Percentiles rank a stretch among this genome's conserved stretches.
These are phyloP conservation scores for Tiaroga cobitis DNA, from an alignment of 2,797 vertebrate genomes.

Conservation along the genomic window DNA sequence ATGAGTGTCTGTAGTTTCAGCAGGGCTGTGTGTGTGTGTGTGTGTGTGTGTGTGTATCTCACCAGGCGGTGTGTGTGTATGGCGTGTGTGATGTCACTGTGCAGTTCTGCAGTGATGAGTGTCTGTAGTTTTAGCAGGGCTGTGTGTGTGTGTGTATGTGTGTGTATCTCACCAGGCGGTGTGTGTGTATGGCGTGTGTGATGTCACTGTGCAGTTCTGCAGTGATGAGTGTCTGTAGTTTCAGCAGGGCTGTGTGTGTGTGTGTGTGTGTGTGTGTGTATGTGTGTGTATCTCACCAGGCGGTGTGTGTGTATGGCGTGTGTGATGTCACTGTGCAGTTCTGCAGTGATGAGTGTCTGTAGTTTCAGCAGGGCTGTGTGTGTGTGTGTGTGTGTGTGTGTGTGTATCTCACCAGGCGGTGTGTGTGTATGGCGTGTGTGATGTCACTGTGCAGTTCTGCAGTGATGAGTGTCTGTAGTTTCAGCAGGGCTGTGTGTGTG, in stretches of 20 bases:
- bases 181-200: constrained; percentile 80
- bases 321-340: constrained; percentile 75
- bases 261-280: too few relatives aligned
- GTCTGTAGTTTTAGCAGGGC: constrained; percentile 82
- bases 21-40: constrained; percentile 78
- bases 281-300: constrained; percentile 69
- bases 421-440: constrained; percentile 80
- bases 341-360: constrained; percentile 83
- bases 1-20: constrained; percentile 83
- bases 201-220: constrained; percentile 78
- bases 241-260: constrained; percentile 79
- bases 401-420: constrained; percentile 74
- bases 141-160: constrained; percentile 67
- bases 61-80: constrained; percentile 83
- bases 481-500: constrained; percentile 79
- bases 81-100: constrained; percentile 74
- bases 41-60: constrained; percentile 42
- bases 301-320: constrained; percentile 82
- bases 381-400: constrained; percentile 62
- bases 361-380: constrained; percentile 79
- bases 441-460: constrained; percentile 78
- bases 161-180: constrained; percentile 74
- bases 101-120: constrained; percentile 82
- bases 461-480: constrained; percentile 83
- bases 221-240: constrained; percentile 83